Base-by-base conservation (phyloP, 2,888 invertebrate genomes). In the Andrena flavipes region DNA sequence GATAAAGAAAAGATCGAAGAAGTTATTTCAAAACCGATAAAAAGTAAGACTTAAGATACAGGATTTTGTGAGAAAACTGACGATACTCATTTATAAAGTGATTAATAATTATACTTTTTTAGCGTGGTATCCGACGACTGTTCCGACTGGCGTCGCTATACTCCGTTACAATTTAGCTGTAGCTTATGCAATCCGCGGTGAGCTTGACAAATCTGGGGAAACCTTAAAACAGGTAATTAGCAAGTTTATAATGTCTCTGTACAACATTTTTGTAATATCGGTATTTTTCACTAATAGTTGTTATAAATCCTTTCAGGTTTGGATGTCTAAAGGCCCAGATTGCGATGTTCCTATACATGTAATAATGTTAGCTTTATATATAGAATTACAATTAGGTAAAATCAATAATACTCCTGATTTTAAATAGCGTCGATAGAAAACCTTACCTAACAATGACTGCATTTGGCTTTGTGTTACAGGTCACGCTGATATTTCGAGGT, bases 101-200 rank as follows among this genome's bases (percentile, higher is more conserved):
- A 59, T 49, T 26, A 23, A 42, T 16, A 49, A 51, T 74, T 69
- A 30, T 26, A 80, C 77, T 85, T 90, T 92, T 54, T 54, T 88
- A 95, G 95, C 95, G 90, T 96, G 96, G 96, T 95, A 95, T 87
- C 96, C 96, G 0, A 93, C 94, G 84, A 96, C 96, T 54, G 90
- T 96, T 56, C 94, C 95, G 42, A 96, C 96, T 20, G 97, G 96
- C 0, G 95, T 96, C 89, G 96, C 96, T n/a, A 95, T 97, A 33
- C 95, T 97, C 90, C 96, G 96, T 84, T 97, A 97, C 91, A 97
- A 98, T 94, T 95, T 97, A 84, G 97, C 97, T 5, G 96, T 97
- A 2, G 96, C 96, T 8, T 96, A 97, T 91, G 96, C 97, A 16
- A 95, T 97, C 62, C 95, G 96, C 79, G 97, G 97, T 3, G 97